Evolutionary conservation across 1,140 invertebrate species (phyloP).

Genomic region (Nasonia vitripennis): DNA sequence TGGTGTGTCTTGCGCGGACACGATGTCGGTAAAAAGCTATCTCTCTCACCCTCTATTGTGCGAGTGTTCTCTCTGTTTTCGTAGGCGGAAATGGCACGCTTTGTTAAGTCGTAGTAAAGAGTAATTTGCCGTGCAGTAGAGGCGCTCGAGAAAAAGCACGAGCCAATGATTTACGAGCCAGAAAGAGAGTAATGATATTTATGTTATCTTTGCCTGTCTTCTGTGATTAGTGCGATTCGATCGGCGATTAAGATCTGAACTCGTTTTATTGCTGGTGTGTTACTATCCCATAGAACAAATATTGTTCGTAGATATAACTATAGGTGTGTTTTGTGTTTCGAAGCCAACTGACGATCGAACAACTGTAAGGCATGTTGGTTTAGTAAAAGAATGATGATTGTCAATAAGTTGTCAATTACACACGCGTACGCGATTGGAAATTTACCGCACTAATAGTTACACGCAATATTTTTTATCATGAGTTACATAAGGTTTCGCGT

Average conservation of each 20-base stretch:
- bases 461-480: too few species aligned
- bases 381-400: background rate
- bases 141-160: slow-evolving; percentile 13
- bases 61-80: background rate
- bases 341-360: background rate
- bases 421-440: too few species aligned
- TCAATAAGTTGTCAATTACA: too few species aligned
- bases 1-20: background rate
- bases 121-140: background rate
- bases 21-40: background rate
- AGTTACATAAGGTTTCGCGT: too few species aligned
- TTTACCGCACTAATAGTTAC: too few species aligned
- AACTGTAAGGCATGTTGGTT: background rate
- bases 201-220: slow-evolving; percentile 6
- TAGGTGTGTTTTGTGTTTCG: background rate
- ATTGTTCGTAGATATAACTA: background rate
- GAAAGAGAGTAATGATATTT: slow-evolving; percentile 27
- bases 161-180: slow-evolving; percentile 24
- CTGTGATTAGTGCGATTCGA: background rate
- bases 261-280: background rate
- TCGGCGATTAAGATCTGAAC: background rate
- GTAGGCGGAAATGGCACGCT: slow-evolving; percentile 11
- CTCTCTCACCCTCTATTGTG: background rate
- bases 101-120: slow-evolving; percentile 5
- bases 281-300: background rate